phyloP scores from a whole-genome alignment of 23 tunicate genomes.

The Pegea sp. region DNA sequence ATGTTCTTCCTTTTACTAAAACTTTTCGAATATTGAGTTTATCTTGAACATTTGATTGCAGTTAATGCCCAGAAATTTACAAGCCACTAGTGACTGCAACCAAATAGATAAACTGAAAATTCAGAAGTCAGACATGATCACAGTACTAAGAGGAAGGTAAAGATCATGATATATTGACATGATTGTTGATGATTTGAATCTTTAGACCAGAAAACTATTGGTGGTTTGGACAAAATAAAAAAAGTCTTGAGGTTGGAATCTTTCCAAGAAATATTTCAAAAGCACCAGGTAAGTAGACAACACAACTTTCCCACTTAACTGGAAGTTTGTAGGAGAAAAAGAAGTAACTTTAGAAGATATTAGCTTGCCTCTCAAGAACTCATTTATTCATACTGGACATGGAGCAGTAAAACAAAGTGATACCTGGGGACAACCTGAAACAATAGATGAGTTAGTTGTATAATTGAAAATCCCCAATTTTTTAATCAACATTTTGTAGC shows the following conservation, averaged over 20 bases:
- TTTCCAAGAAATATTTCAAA: conserved; percentile 28
- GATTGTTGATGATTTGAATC: background rate
- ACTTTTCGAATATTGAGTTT: no score
- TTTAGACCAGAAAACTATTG: conserved; percentile 68
- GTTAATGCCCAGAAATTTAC: conserved; percentile 42
- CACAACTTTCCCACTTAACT: background rate
- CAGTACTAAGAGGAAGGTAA: conserved; percentile 67
- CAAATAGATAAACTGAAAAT: conserved; percentile 46
- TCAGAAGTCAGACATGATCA: conserved; percentile 42
- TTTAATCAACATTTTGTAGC: no score
- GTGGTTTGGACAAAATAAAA: conserved; percentile 94
- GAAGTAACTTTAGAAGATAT: conserved; percentile 33
- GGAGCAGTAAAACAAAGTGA: conserved; percentile 53
- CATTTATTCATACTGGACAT: conserved; percentile 87
- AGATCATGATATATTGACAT: background rate
- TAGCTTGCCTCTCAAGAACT: conserved; percentile 58
- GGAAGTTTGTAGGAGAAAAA: background rate
- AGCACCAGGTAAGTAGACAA: background rate
- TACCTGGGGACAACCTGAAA: conserved; percentile 56
- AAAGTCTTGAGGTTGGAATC: conserved; percentile 53
- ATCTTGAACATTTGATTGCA: conserved; percentile 9
- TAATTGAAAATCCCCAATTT: no score
- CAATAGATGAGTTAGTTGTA: conserved; percentile 55
- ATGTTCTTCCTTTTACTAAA: no score
- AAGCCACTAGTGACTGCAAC: conserved; percentile 5